A percentile compares a stretch with the other conserved stretches of the same genome.
phyloP scores from a whole-genome alignment of 2,888 invertebrate genomes.

The Sphaerophoria taeniata region DNA sequence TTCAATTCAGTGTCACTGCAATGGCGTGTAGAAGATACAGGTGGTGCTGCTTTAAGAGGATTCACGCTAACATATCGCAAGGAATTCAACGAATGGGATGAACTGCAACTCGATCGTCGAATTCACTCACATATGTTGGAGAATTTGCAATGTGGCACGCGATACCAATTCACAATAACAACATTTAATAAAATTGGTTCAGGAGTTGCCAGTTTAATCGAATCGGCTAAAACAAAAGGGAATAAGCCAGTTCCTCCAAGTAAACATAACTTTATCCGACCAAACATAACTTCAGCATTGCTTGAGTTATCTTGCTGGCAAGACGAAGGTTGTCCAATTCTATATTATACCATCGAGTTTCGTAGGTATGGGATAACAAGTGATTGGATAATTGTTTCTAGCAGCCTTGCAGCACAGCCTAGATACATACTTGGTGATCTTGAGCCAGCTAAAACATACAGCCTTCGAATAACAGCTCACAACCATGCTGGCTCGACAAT shows the following conservation, averaged over 20 bases:
- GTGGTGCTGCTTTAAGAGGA: conserved; percentile 84
- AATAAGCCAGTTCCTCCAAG: conserved; percentile 87
- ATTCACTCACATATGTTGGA: conserved; percentile 87
- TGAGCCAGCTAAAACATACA: conserved; percentile 84
- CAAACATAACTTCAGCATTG: conserved; percentile 90
- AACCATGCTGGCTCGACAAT: conserved; percentile 87
- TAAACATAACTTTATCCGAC: conserved; percentile 88
- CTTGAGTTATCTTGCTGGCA: conserved; percentile 91
- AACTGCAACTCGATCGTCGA: conserved; percentile 83
- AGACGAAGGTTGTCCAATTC: conserved; percentile 91
- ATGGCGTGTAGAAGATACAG: conserved; percentile 84
- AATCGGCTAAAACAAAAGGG: conserved; percentile 88
- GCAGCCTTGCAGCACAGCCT: conserved; percentile 83
- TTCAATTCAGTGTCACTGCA: conserved; percentile 84
- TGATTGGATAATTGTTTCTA: conserved; percentile 83
- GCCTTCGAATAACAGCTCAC: conserved; percentile 85
- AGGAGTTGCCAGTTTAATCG: conserved; percentile 87
- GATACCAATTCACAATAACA: conserved; percentile 89
- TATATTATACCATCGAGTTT: conserved; percentile 85
- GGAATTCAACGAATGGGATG: conserved; percentile 85
- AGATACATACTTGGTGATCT: conserved; percentile 83
- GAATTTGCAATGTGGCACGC: conserved; percentile 90
- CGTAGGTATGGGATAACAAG: conserved; percentile 78
- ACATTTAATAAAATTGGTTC: conserved; percentile 90
- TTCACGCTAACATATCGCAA: conserved; percentile 84